Percentiles rank a stretch among this genome's conserved stretches.
Evolutionary conservation across 2,797 vertebrate species (phyloP).

Genomic region (Artibeus jamaicensis): DNA sequence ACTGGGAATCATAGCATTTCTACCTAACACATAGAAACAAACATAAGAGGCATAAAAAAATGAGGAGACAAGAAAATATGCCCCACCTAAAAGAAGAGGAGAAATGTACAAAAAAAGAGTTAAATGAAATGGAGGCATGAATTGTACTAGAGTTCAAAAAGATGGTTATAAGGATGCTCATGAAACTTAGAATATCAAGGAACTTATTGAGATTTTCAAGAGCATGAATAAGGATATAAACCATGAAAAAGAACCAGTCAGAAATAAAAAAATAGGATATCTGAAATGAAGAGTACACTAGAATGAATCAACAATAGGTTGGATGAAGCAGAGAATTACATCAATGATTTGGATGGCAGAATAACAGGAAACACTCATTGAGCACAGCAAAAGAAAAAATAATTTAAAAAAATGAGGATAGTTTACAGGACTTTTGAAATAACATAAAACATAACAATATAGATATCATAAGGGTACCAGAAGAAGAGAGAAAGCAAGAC

Average conservation of each 20-base stretch:
- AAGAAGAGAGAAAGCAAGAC: too few species aligned
- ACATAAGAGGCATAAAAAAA: background rate
- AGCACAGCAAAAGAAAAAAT: background rate
- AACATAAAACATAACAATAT: background rate
- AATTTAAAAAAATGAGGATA: background rate
- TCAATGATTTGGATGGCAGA: background rate
- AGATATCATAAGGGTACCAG: too few species aligned
- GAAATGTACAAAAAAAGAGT: background rate
- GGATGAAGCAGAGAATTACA: background rate
- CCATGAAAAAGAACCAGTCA: background rate
- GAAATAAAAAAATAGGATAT: background rate
- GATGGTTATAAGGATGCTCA: background rate
- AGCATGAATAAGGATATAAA: background rate
- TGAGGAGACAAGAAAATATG: background rate
- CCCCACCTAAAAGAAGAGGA: background rate
- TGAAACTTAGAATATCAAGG: background rate
- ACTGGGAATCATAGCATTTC: background rate
- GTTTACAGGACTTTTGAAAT: background rate
- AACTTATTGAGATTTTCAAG: background rate
- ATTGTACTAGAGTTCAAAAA: background rate
- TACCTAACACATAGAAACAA: background rate
- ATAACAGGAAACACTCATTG: background rate
- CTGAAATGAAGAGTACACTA: background rate
- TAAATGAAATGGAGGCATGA: background rate
- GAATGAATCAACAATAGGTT: background rate